A percentile compares a stretch with the other conserved stretches of the same genome.
phyloP scores from a whole-genome alignment of 2,888 invertebrate genomes.

The Rhabditophanes sp. region DNA sequence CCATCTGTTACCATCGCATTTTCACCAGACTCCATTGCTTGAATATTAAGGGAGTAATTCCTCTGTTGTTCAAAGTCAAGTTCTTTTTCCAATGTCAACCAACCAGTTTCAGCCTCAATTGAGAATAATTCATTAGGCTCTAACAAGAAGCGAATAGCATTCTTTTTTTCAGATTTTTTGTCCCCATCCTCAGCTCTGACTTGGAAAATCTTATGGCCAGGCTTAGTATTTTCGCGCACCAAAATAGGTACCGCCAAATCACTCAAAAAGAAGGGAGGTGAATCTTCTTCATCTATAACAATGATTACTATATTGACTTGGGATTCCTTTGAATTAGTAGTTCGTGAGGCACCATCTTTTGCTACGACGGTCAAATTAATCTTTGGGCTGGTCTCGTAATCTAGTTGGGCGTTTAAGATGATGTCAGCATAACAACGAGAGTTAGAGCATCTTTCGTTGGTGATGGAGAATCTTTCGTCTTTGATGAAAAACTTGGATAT shows the following conservation, averaged over 20 bases:
- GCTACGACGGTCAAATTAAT: conserved; percentile 4
- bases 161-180: conserved; percentile 4
- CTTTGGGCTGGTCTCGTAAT: conserved; percentile 9
- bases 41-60: conserved; percentile 3
- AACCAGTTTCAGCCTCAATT: conserved; percentile 7
- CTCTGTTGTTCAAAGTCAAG: conserved; percentile 3
- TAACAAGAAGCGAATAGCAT: conserved; percentile 4
- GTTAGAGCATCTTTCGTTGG: conserved; percentile 6
- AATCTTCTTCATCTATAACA: conserved; percentile 6
- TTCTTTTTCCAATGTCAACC: conserved; percentile 1
- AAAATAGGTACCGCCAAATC: neutral
- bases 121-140: conserved; percentile 5
- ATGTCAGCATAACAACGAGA: conserved; percentile 5
- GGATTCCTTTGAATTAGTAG: conserved; percentile 6
- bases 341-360: conserved; percentile 7
- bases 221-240: conserved; percentile 7
- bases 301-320: conserved; percentile 5
- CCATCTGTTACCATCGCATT: conserved; percentile 4
- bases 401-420: conserved; percentile 6
- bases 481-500: no score
- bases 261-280: conserved; percentile 8
- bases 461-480: conserved; percentile 6
- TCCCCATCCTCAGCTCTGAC: conserved; percentile 8
- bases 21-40: conserved; percentile 4
- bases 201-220: conserved; percentile 7